These are phyloP conservation scores for Cotesia chilonis DNA, from an alignment of 1,140 invertebrate species.

Conservation along the genomic window DNA sequence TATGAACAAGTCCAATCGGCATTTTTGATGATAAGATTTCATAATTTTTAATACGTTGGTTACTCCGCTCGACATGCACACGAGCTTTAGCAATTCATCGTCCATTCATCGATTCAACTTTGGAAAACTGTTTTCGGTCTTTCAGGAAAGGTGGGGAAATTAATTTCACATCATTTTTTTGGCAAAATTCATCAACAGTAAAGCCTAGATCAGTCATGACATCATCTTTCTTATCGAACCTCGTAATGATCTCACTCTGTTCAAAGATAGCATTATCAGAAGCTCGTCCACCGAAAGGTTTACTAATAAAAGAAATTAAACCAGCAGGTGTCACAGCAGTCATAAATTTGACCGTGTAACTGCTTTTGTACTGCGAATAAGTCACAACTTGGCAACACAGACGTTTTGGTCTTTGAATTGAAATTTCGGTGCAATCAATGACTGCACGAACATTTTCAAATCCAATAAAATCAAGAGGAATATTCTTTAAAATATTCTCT, in stretches of 20 bases:
- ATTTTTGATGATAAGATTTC: constrained; percentile 31
- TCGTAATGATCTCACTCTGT: constrained; percentile 24
- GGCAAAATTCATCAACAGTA: constrained; percentile 39
- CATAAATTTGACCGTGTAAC: constrained; percentile 52
- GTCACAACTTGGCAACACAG: constrained; percentile 39
- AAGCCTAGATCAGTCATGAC: constrained; percentile 42
- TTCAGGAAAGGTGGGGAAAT: constrained; percentile 24
- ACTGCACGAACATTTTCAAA: constrained; percentile 40
- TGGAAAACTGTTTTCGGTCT: background rate
- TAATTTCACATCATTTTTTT: constrained; percentile 15
- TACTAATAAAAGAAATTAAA: constrained; percentile 47
- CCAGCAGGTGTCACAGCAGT: constrained; percentile 51
- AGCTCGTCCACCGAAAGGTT: constrained; percentile 48
- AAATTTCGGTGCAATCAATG: constrained; percentile 47
- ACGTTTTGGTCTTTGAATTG: constrained; percentile 39
- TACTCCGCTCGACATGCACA: constrained; percentile 35
- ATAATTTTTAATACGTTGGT: constrained; percentile 50
- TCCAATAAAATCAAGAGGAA: constrained; percentile 39
- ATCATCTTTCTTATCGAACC: constrained; percentile 21
- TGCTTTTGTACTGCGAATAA: constrained; percentile 49
- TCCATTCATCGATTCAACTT: background rate
- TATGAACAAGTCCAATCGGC: background rate
- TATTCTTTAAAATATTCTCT: constrained; percentile 38
- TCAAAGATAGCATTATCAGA: constrained; percentile 50
- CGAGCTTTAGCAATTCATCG: constrained; percentile 31